Evolutionary conservation across 2,797 vertebrate genomes (phyloP).

Genomic region (Ambastaia sidthimunki): DNA sequence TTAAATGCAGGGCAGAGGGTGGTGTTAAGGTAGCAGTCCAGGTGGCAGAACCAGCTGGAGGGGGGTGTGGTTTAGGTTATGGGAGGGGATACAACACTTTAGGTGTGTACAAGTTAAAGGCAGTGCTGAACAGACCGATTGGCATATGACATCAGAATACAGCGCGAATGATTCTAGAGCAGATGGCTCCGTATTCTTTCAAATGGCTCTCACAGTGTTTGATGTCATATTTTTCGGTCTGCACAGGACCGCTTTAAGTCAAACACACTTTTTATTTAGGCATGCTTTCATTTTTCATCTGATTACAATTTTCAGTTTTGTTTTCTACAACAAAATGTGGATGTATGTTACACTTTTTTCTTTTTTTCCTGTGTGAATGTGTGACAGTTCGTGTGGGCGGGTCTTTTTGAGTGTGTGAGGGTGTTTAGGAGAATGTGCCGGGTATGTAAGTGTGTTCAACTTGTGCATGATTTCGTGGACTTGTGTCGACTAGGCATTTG

Average conservation of each 20-base stretch:
- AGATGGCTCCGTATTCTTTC: no score
- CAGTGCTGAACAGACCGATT: no score
- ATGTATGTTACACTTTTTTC: conserved; percentile 77
- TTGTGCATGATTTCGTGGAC: conserved; percentile 16
- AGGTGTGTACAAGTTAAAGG: no score
- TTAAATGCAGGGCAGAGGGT: conserved; percentile 50
- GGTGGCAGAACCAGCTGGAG: conserved; percentile 40
- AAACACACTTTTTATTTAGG: conserved; percentile 71
- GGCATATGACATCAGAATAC: no score
- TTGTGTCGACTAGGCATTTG: conserved; percentile 56
- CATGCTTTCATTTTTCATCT: conserved; percentile 76
- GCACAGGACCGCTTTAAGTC: no score
- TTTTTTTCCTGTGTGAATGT: conserved; percentile 65
- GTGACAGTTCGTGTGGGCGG: conserved; percentile 34
- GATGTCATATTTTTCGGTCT: no score
- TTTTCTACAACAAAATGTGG: conserved; percentile 77
- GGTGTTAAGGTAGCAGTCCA: conserved; percentile 27
- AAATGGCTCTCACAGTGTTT: no score
- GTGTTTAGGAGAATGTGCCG: conserved; percentile 51
- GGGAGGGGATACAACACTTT: conserved; percentile 36
- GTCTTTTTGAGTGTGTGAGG: conserved; percentile 47
- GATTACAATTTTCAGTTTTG: conserved; percentile 70
- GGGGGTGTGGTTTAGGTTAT: conserved; percentile 45
- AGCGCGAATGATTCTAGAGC: no score
- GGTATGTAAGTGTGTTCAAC: conserved; percentile 51